phyloP scores from a whole-genome alignment of 1,140 invertebrate genomes.

The Scaptomyza montana region DNA sequence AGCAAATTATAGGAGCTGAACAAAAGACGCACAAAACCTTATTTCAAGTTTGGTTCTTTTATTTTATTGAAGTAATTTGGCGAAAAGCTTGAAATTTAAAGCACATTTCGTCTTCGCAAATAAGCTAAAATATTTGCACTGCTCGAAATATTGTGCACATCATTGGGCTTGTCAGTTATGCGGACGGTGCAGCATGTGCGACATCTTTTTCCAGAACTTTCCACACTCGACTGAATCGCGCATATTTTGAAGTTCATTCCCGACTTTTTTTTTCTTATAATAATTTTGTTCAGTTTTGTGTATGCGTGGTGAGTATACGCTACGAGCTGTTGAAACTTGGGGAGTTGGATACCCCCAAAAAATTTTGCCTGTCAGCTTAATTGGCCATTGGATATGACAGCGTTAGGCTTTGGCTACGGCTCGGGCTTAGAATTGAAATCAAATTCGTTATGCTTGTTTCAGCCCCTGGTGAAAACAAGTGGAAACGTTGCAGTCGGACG shows the following conservation, averaged over 20 bases:
- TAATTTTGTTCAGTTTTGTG: slow-evolving; percentile 36
- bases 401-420: slow-evolving; percentile 18
- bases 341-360: slow-evolving; percentile 2
- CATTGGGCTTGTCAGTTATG: slow-evolving; percentile 62
- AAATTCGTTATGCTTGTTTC: slow-evolving; percentile 43
- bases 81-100: slow-evolving; percentile 40
- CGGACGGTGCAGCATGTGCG: slow-evolving; percentile 14
- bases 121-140: slow-evolving; percentile 17
- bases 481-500: too few species aligned
- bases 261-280: slow-evolving; percentile 24
- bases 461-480: slow-evolving; percentile 4
- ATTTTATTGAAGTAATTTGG: too few species aligned
- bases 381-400: slow-evolving; percentile 78
- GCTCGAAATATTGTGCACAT: slow-evolving; percentile 66
- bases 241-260: slow-evolving; percentile 55
- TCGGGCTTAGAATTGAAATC: slow-evolving; percentile 58
- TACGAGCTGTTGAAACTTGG: slow-evolving; percentile 40
- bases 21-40: too few species aligned
- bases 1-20: too few species aligned
- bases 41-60: too few species aligned
- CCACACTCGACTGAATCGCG: slow-evolving; percentile 46
- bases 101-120: slow-evolving; percentile 60
- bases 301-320: slow-evolving; percentile 49
- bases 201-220: slow-evolving; percentile 25
- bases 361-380: slow-evolving; percentile 60